A percentile compares a stretch with the other conserved stretches of the same genome.
Conservation (phyloP, 2,888 invertebrate genomes). For the Epinotia demarniana region DNA sequence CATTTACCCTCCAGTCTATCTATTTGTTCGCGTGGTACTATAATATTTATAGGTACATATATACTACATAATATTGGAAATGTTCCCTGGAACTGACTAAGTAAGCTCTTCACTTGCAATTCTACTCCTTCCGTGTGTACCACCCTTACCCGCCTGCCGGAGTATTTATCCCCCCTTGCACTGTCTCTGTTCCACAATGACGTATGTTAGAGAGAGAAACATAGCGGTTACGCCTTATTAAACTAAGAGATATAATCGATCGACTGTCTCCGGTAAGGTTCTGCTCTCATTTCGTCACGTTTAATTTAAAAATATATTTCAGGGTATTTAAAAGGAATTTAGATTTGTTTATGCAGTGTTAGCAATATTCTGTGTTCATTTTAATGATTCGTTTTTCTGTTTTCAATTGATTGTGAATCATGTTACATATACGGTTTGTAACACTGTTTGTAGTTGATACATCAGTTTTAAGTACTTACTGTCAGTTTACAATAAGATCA, state of each 20-base stretch:
- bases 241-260: slow-evolving; percentile 59
- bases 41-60: background rate
- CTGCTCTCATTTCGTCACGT: slow-evolving; percentile 22
- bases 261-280: slow-evolving; percentile 53
- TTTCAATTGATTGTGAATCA: background rate
- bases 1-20: background rate
- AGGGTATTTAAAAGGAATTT: slow-evolving; percentile 9
- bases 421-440: background rate
- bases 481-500: too few relatives aligned
- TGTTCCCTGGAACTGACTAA: background rate
- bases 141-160: slow-evolving; percentile 24
- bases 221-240: background rate
- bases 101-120: background rate
- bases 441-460: background rate
- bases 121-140: background rate
- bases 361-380: background rate
- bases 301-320: slow-evolving; percentile 24
- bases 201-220: background rate
- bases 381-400: background rate
- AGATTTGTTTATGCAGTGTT: background rate
- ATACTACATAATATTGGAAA: background rate
- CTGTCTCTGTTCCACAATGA: slow-evolving; percentile 36
- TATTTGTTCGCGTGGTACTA: background rate
- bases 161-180: slow-evolving; percentile 53
- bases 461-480: too few relatives aligned